Evolutionary conservation across 2,113 vertebrate genomes (phyloP).

Genomic region (Corydoras sp.): DNA sequence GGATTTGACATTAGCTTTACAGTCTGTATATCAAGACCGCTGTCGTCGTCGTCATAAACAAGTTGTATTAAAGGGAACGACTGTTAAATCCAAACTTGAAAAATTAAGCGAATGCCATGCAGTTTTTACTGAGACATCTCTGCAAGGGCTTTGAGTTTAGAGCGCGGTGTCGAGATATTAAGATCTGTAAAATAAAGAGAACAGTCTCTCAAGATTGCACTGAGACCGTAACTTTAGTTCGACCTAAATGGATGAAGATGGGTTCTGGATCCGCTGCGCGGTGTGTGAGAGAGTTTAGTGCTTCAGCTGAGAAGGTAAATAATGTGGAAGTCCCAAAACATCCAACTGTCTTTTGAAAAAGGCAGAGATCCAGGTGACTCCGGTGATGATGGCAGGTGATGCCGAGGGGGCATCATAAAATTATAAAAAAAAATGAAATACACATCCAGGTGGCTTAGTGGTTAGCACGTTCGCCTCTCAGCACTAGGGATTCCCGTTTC

Average conservation of each 20-base stretch:
- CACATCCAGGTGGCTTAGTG: too few relatives aligned
- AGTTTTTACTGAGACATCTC: slow-evolving; percentile 7
- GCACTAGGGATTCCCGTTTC: too few relatives aligned
- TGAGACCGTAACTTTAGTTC: slow-evolving; percentile 42
- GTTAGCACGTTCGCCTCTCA: too few relatives aligned
- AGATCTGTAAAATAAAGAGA: slow-evolving; percentile 45
- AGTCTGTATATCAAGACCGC: too few relatives aligned
- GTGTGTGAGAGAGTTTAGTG: slow-evolving; percentile 40
- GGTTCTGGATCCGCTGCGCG: slow-evolving; percentile 23
- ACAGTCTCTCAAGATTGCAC: slow-evolving; percentile 36
- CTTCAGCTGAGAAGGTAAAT: slow-evolving; percentile 55
- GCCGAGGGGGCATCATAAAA: too few relatives aligned
- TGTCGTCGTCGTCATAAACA: too few relatives aligned
- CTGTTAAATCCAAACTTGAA: too few relatives aligned
- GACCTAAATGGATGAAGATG: slow-evolving; percentile 60
- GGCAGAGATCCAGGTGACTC: too few relatives aligned
- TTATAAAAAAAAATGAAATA: too few relatives aligned
- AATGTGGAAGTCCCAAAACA: background rate
- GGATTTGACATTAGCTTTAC: too few relatives aligned
- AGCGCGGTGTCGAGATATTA: slow-evolving; percentile 48
- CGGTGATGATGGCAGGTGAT: too few relatives aligned
- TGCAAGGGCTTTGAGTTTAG: slow-evolving; percentile 19
- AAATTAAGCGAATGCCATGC: background rate
- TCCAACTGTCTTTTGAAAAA: background rate
- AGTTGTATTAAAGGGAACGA: too few relatives aligned